Conservation (phyloP, 2,113 vertebrate species). For the Rhodinocichla rosea region DNA sequence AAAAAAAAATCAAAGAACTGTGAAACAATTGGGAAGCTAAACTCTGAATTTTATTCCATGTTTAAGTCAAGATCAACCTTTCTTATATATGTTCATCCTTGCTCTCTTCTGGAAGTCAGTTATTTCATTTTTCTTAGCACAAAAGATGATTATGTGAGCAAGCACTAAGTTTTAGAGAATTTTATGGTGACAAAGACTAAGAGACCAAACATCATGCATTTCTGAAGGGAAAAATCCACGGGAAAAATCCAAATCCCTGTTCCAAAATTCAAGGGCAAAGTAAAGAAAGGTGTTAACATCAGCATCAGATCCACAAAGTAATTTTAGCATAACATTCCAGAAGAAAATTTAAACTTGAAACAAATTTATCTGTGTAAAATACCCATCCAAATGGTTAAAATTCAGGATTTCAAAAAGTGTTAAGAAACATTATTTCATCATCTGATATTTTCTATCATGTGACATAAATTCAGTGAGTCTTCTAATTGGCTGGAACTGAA, state of each 20-base stretch:
- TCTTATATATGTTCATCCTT: background rate
- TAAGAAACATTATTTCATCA: background rate
- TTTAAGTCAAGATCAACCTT: background rate
- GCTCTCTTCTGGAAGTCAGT: background rate
- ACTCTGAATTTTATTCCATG: background rate
- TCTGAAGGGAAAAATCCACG: background rate
- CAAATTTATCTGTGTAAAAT: background rate
- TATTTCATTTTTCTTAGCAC: background rate
- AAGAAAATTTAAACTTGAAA: background rate
- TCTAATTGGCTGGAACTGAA: background rate
- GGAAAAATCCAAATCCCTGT: background rate
- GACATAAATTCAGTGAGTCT: background rate
- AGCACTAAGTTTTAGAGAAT: background rate
- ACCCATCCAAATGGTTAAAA: background rate
- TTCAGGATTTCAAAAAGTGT: background rate
- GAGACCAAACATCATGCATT: background rate
- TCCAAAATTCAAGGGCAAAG: background rate
- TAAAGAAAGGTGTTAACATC: background rate
- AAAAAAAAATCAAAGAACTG: background rate
- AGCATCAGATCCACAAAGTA: background rate
- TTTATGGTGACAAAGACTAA: background rate
- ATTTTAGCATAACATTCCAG: background rate
- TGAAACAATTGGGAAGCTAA: background rate
- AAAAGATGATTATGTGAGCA: background rate
- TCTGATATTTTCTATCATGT: background rate